phyloP scores from a whole-genome alignment of 2,888 invertebrate genomes.

The Drosophila borealis region DNA sequence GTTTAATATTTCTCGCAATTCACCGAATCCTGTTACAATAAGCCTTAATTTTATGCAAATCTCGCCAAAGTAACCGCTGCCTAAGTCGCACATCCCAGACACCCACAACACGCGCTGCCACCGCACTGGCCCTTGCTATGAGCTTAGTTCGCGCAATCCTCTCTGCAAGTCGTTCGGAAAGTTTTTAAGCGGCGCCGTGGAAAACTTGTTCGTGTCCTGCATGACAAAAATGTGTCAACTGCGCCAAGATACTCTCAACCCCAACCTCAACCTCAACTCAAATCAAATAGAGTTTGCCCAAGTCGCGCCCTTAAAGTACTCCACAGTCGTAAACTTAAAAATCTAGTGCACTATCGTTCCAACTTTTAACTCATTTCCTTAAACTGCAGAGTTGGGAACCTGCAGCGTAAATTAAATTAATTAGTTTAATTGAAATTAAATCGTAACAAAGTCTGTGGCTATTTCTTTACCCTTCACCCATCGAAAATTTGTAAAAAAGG shows the following conservation, averaged over 20 bases:
- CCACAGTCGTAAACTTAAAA: slow-evolving; percentile 56
- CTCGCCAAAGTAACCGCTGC: slow-evolving; percentile 59
- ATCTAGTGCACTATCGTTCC: slow-evolving; percentile 44
- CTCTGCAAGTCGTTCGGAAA: slow-evolving; percentile 57
- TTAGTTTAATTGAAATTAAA: slow-evolving; percentile 54
- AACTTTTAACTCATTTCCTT: slow-evolving; percentile 30
- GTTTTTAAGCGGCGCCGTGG: slow-evolving; percentile 72
- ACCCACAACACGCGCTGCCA: background rate
- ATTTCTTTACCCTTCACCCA: too few species aligned
- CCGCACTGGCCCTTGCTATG: slow-evolving; percentile 15
- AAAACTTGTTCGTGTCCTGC: slow-evolving; percentile 77
- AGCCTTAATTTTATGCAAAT: slow-evolving; percentile 77
- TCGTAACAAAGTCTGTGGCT: too few species aligned
- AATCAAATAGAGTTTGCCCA: slow-evolving; percentile 33
- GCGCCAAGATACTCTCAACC: slow-evolving; percentile 22
- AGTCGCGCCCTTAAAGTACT: slow-evolving; percentile 27
- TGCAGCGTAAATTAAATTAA: slow-evolving; percentile 58
- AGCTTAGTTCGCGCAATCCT: slow-evolving; percentile 67
- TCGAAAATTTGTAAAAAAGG: too few species aligned
- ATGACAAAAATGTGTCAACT: slow-evolving; percentile 73
- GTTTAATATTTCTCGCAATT: slow-evolving; percentile 77
- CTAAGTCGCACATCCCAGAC: slow-evolving; percentile 12
- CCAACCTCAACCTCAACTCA: slow-evolving; percentile 35
- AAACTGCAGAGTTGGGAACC: background rate
- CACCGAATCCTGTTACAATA: slow-evolving; percentile 75